A percentile compares a stretch with the other conserved stretches of the same genome.
Conservation (phyloP, 2,113 vertebrate species). For the Eulacestoma nigropectus region DNA sequence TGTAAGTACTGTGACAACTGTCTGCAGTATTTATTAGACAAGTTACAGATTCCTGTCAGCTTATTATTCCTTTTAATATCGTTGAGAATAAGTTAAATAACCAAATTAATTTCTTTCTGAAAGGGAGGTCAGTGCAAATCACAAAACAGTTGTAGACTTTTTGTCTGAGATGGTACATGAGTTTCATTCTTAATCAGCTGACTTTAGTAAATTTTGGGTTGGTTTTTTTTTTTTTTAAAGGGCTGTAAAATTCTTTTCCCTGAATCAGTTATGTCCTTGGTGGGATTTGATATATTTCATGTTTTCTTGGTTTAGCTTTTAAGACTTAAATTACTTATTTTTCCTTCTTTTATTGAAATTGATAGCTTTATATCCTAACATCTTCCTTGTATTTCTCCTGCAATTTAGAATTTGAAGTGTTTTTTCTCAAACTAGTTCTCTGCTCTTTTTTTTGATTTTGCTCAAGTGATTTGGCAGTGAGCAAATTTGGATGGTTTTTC, state of each 20-base stretch:
- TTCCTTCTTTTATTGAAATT: not conserved
- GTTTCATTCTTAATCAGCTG: not conserved
- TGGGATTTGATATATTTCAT: not conserved
- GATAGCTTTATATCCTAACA: not conserved
- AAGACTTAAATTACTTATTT: not conserved
- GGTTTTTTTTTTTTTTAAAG: not conserved
- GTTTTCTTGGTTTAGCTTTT: not conserved
- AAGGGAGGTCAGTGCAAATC: not conserved
- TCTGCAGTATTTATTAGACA: not conserved
- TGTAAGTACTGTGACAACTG: not conserved
- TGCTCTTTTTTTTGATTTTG: not conserved
- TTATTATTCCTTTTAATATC: not conserved
- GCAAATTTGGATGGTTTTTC: not conserved
- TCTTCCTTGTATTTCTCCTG: not conserved
- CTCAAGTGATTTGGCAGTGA: constrained; percentile 3
- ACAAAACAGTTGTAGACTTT: not conserved
- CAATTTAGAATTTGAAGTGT: not conserved
- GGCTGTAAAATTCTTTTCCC: not conserved
- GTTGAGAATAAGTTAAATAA: not conserved
- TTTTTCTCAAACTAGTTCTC: not conserved
- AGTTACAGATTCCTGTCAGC: not conserved
- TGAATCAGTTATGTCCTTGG: not conserved
- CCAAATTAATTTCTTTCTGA: not conserved
- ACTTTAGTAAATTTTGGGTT: not conserved
- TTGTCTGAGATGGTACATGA: not conserved